Evolutionary conservation across 92 coral and sea anemone genomes (phyloP), one percentile per base, ranked within the genome.

Genomic region (Isaurus tuberculatus): DNA sequence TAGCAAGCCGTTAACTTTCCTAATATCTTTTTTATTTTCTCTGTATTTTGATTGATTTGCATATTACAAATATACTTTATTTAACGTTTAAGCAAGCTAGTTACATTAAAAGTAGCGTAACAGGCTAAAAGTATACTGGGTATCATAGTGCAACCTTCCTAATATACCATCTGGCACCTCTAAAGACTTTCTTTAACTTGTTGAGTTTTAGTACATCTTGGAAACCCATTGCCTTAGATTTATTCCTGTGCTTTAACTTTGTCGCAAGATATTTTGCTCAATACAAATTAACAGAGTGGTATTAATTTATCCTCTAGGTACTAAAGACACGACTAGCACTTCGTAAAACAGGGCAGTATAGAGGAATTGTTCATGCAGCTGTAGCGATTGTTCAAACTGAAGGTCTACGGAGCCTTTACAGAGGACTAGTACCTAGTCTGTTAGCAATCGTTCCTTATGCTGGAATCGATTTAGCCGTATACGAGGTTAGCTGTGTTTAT

Each of bases 371-470:
- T 0, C 88, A 95, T 84, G 98, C 98, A 25, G 95, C 96, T 1
- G 77, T 77, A 49, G 85, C 90, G 0, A 95, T 95, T 14, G 85
- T 90, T 55, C 79, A 89, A 53, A 94, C 89, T 19, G 98, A 95
- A 72, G 98, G 98, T 49, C 64, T 87, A 3, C 82, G 98, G 20
- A 95, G 98, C 83, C 90, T 95, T 80, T 95, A 95, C 81, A 85
- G 98, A 57, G 98, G 98, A 57, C 87, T 95, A 43, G 87, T 90
- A 37, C 98, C 98, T 9, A 94, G 98, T 82, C 87, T 95, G 29
- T 82, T 94, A 29, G 98, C 94, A n/a, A 95, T 95, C 20, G 92
- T 95, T 26, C 98, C 98, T 23, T 95, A 95, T 85, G 98, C 98
- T 75, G 98, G 98, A 27, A 95, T 95, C 79, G 98, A 95, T 65